phyloP scores from a whole-genome alignment of 2,797 vertebrate genomes.

The Tapera naevia region DNA sequence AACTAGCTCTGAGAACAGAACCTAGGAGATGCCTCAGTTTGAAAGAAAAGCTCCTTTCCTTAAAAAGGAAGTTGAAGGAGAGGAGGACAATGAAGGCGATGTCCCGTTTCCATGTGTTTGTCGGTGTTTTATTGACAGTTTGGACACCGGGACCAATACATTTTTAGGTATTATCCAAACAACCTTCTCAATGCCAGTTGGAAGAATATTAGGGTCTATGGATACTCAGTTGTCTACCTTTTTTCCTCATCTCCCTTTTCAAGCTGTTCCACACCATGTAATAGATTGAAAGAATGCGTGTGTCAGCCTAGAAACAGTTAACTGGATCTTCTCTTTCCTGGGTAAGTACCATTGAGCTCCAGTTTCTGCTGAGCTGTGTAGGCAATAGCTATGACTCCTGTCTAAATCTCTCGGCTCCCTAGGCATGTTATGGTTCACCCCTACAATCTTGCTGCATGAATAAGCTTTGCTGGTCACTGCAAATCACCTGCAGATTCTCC shows the following conservation, averaged over 20 bases:
- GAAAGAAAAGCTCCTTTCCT: neutral
- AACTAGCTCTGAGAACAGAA: neutral
- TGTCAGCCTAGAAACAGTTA: neutral
- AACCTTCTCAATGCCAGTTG: neutral
- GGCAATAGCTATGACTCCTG: neutral
- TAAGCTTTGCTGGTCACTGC: neutral
- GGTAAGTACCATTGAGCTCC: neutral
- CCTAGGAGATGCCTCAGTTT: neutral
- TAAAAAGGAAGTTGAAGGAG: neutral
- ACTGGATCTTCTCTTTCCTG: neutral
- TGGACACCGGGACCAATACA: neutral
- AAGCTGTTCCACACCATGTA: neutral
- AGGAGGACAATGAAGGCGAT: neutral
- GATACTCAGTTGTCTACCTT: neutral
- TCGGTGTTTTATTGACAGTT: neutral
- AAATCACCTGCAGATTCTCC: neutral
- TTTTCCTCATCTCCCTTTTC: neutral
- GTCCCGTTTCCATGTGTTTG: neutral
- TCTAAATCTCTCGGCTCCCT: neutral
- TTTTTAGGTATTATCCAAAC: neutral
- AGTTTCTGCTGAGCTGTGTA: neutral
- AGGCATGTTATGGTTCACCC: neutral
- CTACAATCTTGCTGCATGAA: neutral
- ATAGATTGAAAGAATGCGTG: neutral
- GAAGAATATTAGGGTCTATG: neutral